Evolutionary conservation across 2,113 vertebrate genomes (phyloP), one percentile per base, ranked within the genome.

Genomic region (Ictidomys tridecemlineatus): DNA sequence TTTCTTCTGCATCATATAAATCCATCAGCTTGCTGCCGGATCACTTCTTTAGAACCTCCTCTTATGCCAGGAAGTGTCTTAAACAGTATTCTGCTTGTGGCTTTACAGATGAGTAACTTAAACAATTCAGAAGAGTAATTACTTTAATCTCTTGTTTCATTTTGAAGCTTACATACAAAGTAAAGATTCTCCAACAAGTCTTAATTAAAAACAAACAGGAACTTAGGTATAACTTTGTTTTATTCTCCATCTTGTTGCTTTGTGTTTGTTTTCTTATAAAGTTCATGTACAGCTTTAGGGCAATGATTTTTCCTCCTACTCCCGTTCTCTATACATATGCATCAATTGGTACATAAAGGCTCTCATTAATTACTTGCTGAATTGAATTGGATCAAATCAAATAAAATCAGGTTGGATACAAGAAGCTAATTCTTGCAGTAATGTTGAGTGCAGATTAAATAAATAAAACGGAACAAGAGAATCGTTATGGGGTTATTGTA

Each of bases 151-250:
- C 13, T 48, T 91, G 1, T 32, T 83, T 76, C 1, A 69, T 77
- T 97, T 95, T 83, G 42, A 94, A 89, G 42, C 30, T 77, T 69
- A 89, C 53, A 37, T 58, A 73, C 74, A 95, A 69, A 93, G 3
- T 61, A 90, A 86, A 91, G 8, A 39, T 53, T 78, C n/a, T n/a
- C 4, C 73, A 4, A 79, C 0, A 80, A 51, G 14, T 53, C 6
- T 39, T 74, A 67, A 76, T 45, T 22, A 34, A 91, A 96, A 76
- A 82, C n/a, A 83, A n/a, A 51, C 28, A 70, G 30, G 11, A 61
- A 65, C 30, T 7, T 67, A 70, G 2, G 8, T 12, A 73, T 73
- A 69, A 48, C 6, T 34, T 84, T 77, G 37, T 72, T 90, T 58
- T 0, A 39, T 14, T 67, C 14, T 69, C 95, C 53, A 92, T 80